Base-by-base conservation (phyloP, 2,888 invertebrate genomes). In the Drosophila rubida region DNA sequence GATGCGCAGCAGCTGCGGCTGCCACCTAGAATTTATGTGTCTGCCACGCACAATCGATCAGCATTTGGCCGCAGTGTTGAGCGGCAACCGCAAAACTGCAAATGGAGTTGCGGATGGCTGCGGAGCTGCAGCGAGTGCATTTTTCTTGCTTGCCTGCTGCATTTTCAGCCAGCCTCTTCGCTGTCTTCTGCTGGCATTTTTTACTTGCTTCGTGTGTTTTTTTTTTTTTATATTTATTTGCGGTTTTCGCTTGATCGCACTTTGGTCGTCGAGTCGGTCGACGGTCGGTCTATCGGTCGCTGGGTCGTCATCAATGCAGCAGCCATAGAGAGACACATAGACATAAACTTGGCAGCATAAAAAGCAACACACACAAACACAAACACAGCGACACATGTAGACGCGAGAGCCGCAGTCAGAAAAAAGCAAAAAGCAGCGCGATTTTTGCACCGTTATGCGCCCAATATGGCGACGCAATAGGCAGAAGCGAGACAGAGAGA, bases 371-470 rank as follows among this genome's bases (percentile, higher is more conserved):
- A 63, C 41, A 59, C 49, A 60, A 35, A 60, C 46, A 69, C 42
- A 57, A 14, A 61, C 14, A 61, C 8, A 59, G 9, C 44, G 6
- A 57, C 25, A 51, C 53, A 61, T 22, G 19, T 32, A 39, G 14
- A 37, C 30, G 44, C 14, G 45, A 42, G 19, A 35, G 4, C 44
- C 37, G 42, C 55, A 64, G 41, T 37, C 59, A 60, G 37, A 41
- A 62, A 59, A 66, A 66, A 50, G 51, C 41, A 78, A 75, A 83
- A 78, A 82, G 75, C 75, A 83, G 75, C 88, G 81, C 88, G 86
- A 79, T 89, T 80, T 81, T 88, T 81, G 86, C 89, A 88, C 87
- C 89, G 87, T 89, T 89, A 87, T 83, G 86, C 77, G 83, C 89
- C 89, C 87, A 88, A 87, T 87, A 87, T 89, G 89, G 87, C 81